Base-by-base conservation (phyloP, 2,113 vertebrate genomes). In the Phylloscopus trochiloides region DNA sequence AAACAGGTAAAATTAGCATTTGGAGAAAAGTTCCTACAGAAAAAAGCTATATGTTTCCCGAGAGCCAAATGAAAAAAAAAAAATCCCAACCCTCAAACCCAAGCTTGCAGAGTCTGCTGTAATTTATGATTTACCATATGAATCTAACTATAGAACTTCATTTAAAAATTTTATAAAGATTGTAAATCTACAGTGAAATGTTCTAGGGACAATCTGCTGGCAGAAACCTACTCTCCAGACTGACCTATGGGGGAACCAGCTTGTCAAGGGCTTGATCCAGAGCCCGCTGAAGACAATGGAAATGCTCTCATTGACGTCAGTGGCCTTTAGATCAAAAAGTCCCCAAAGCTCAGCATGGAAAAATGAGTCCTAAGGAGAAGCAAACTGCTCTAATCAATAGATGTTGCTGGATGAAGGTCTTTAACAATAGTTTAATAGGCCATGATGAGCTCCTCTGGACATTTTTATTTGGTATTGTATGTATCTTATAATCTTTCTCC, bases 141-240 rank as follows among this genome's bases (percentile, higher is more conserved):
- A 96, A 91, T 97, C 94, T 96, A 96, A 96, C 96, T 96, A 94
- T 96, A 96, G 94, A 96, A 94, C 94, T 93, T 91, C 96, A 92
- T 97, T 96, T 96, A 63, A 94, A 95, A 92, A 88, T 93, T 91
- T 93, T 95, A 95, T 96, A 94, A 95, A 91, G 95, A 85, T 86
- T 96, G 93, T 96, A 97, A 97, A 97, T 94, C 86, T 91, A 21
- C 52, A 88, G 57, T 18, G 77, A 80, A 96, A 90, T 43, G 71
- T 96, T 95, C 91, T 95, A 91, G 91, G 94, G 94, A 96, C 90
- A 96, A 90, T 92, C 92, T 93, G 40, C 92, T 97, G 95, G 95
- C 92, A 96, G 93, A 90, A 94, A 61, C 74, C 38, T 68, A 10
- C 67, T 90, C 85, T 93, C 24, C 75, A 77, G 68, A 80, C 78